phyloP scores from a whole-genome alignment of 2,113 vertebrate species.

The Myrmophylax atrothorax region DNA sequence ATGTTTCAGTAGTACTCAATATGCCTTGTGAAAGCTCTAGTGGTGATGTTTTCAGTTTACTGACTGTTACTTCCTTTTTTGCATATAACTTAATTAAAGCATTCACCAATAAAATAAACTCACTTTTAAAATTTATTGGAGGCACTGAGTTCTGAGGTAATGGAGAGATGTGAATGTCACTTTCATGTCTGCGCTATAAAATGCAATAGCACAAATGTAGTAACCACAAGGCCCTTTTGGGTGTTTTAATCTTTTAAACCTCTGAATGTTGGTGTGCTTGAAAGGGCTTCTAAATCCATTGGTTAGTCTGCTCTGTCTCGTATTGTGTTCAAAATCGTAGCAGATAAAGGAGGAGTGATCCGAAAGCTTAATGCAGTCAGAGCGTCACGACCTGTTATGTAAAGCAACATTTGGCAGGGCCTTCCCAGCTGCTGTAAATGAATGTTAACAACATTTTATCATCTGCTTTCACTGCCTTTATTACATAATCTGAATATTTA shows the following conservation, averaged over 20 bases:
- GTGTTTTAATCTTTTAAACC: conserved; percentile 61
- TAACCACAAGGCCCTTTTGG: conserved; percentile 20
- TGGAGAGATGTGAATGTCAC: neutral
- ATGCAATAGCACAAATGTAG: conserved; percentile 17
- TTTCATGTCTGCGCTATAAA: conserved; percentile 12
- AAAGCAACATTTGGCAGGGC: conserved; percentile 71
- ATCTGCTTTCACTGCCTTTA: conserved; percentile 61
- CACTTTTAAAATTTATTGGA: neutral
- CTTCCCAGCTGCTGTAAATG: conserved; percentile 72
- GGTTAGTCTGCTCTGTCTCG: conserved; percentile 2
- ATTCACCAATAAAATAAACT: neutral
- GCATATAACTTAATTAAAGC: neutral
- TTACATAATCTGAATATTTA: conserved; percentile 76
- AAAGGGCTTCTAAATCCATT: conserved; percentile 51
- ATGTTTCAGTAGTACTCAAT: conserved; percentile 26
- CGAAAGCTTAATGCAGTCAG: conserved; percentile 71
- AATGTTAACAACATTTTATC: conserved; percentile 73
- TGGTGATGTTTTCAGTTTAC: neutral
- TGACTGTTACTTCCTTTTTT: neutral
- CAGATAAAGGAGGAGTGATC: conserved; percentile 67
- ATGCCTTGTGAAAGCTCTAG: conserved; percentile 19
- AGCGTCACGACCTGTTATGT: conserved; percentile 63
- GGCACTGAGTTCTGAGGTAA: neutral
- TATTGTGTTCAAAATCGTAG: conserved; percentile 51
- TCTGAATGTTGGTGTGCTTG: conserved; percentile 26